Evolutionary conservation across 2,113 vertebrate species (phyloP).

Genomic region (Lates calcarifer): DNA sequence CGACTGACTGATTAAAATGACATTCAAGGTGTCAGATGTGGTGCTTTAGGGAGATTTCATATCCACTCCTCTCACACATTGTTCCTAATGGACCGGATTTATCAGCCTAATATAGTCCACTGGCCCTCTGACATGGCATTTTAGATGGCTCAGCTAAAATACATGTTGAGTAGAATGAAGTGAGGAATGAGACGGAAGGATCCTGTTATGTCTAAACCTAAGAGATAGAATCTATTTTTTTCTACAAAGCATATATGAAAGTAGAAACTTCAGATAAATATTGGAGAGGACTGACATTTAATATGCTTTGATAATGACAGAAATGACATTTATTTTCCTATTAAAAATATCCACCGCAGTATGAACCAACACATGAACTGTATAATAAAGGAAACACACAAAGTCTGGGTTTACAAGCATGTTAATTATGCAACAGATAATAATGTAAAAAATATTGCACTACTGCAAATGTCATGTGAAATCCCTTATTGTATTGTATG

Average conservation of each 20-base stretch:
- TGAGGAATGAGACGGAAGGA: slow-evolving; percentile 14
- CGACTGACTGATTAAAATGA: slow-evolving; percentile 78
- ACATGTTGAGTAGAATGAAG: slow-evolving; percentile 50
- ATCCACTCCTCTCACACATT: slow-evolving; percentile 50
- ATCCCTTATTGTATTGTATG: not conserved
- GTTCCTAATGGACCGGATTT: slow-evolving; percentile 63
- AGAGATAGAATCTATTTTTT: slow-evolving; percentile 32
- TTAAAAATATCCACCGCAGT: not conserved
- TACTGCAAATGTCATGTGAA: not conserved
- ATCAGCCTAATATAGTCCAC: slow-evolving; percentile 66
- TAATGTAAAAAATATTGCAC: too few species aligned
- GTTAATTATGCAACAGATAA: not conserved
- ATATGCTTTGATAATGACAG: not conserved
- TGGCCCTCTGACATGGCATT: slow-evolving; percentile 58
- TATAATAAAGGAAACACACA: too few species aligned
- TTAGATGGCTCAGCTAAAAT: slow-evolving; percentile 54
- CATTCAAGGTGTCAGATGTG: slow-evolving; percentile 70
- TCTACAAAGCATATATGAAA: slow-evolving; percentile 7
- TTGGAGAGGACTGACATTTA: not conserved
- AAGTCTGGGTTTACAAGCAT: not conserved
- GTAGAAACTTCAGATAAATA: not conserved
- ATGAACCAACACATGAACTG: not conserved
- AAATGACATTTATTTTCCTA: not conserved
- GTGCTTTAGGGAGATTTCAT: slow-evolving; percentile 65
- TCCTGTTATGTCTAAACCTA: slow-evolving; percentile 6